Evolutionary conservation across 2,797 vertebrate species (phyloP).

Genomic region (Sebastes elongatus): DNA sequence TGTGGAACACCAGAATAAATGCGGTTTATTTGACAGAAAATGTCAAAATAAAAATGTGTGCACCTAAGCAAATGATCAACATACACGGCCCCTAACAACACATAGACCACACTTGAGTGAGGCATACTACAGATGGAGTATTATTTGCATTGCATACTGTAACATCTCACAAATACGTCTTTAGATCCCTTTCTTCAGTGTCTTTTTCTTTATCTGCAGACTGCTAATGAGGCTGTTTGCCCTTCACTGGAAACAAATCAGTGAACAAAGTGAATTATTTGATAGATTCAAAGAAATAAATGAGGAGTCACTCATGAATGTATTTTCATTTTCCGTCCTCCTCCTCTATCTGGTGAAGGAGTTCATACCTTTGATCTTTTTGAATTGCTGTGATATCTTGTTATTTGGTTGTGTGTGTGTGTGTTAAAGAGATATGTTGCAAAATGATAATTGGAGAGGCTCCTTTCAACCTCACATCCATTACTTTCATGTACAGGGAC

Average conservation of each 20-base stretch:
- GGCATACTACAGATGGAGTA: too few relatives aligned
- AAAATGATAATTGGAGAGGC: not conserved
- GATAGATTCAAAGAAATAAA: not conserved
- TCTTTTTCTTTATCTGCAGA: not conserved
- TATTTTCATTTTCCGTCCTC: not conserved
- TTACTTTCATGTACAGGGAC: not conserved
- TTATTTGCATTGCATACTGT: not conserved
- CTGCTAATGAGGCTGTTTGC: not conserved
- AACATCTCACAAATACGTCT: not conserved
- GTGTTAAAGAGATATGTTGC: not conserved
- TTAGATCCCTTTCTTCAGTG: not conserved
- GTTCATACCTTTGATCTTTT: conserved; percentile 12
- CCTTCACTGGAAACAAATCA: not conserved
- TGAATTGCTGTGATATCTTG: not conserved
- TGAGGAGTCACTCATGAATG: not conserved
- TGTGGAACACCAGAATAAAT: not conserved
- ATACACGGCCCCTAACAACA: not conserved
- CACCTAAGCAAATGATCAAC: not conserved
- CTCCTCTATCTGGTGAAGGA: not conserved
- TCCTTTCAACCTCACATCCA: not conserved
- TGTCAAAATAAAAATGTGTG: not conserved
- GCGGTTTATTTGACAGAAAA: not conserved
- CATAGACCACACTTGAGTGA: not conserved
- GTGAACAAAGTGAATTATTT: not conserved
- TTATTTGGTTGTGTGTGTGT: not conserved